Percentiles rank a stretch among this genome's conserved stretches.
phyloP scores from a whole-genome alignment of 1,140 invertebrate species.

The Physella acuta region DNA sequence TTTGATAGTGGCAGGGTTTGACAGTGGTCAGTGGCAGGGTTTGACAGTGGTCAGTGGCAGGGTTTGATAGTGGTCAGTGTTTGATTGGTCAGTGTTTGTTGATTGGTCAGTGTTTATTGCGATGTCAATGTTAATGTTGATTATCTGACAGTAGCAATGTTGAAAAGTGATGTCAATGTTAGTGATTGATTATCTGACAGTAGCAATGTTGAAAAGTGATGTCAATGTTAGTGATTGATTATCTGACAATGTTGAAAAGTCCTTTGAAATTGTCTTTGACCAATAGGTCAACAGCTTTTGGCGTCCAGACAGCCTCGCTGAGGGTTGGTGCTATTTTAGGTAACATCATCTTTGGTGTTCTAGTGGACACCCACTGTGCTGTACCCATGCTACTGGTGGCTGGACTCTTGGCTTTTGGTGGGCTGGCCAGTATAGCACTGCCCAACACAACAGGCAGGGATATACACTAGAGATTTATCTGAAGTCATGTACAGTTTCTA shows the following conservation, averaged over 20 bases:
- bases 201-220: neutral
- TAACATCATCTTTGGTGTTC: conserved; percentile 59
- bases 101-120: too few relatives aligned
- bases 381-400: conserved; percentile 63
- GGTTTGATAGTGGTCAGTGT: too few relatives aligned
- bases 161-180: neutral
- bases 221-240: neutral
- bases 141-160: neutral
- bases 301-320: conserved; percentile 58
- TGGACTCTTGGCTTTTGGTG: conserved; percentile 58
- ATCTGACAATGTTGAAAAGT: too few relatives aligned
- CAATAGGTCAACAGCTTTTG: conserved; percentile 62
- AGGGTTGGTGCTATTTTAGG: conserved; percentile 62
- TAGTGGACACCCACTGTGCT: conserved; percentile 60
- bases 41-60: too few relatives aligned
- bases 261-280: neutral
- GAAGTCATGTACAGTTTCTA: too few relatives aligned
- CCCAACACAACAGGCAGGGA: conserved; percentile 58
- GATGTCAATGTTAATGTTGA: too few relatives aligned
- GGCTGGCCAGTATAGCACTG: conserved; percentile 56
- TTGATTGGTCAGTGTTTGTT: too few relatives aligned
- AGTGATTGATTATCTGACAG: neutral
- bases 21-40: too few relatives aligned
- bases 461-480: too few relatives aligned
- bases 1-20: too few relatives aligned